Base-by-base conservation (phyloP, 2,113 vertebrate species). In the Lichenostomus cassidix region DNA sequence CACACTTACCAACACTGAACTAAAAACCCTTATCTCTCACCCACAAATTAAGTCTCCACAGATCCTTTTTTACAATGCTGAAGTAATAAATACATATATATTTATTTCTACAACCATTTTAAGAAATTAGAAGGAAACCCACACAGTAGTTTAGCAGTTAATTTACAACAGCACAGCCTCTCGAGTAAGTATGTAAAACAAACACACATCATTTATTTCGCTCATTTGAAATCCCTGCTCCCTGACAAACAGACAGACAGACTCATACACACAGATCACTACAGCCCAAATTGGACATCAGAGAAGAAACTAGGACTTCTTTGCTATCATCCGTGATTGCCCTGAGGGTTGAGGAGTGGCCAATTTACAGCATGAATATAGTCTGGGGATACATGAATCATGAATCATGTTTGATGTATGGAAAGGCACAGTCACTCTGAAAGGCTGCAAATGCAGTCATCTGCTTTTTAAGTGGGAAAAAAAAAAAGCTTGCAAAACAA, bases 31-130 rank as follows among this genome's bases (percentile, higher is more conserved):
- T 95, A 71, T 84, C 88, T 87, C 93, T 92, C 68, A 90, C 68
- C 89, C 92, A 81, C 94, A 96, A 96, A 96, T 96, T 93, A 96
- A 96, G 89, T 92, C 96, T 94, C 96, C 89, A 88, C 73, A 96
- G 94, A 97, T 95, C 70, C 49, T 94, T 92, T 95, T 92, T 87
- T 83, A 94, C 92, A 91, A 86, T 49, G 42, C 60, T 78, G 58
- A 95, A 87, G 77, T 76, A 94, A 95, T 92, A 94, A 94, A 95
- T 96, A 89, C 59, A 67, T 95, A 89, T 95, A 85, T 84, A 94
- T 91, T 92, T 96, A 91, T 92, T 94, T 92, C 63, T 78, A 90
- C 75, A 93, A 96, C 49, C 64, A 79, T 95, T 96, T 97, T 89
- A 95, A 96, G 94, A 96, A 94, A 96, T 95, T 95, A 93, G 92